These are phyloP conservation scores for Pollachius pollachius DNA, from an alignment of 2,113 vertebrate species.

Conservation along the genomic window DNA sequence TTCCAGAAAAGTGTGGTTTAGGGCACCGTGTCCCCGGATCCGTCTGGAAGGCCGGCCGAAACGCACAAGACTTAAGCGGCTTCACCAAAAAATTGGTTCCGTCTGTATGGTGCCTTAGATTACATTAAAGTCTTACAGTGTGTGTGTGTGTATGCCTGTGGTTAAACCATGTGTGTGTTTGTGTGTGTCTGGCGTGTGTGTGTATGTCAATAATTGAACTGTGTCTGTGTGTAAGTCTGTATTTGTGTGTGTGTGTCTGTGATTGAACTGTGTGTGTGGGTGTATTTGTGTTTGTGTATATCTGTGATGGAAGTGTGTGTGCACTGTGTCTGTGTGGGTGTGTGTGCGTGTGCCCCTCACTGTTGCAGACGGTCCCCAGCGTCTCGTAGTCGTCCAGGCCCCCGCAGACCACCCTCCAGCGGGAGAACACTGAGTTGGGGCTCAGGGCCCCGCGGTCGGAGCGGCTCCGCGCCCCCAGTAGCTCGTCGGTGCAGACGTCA, in stretches of 20 bases:
- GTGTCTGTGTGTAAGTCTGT: constrained; percentile 10
- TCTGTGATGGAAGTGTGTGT: background rate
- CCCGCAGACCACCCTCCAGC: constrained; percentile 90
- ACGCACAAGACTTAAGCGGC: too few species aligned
- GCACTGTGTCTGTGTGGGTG: background rate
- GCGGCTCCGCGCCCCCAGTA: constrained; percentile 88
- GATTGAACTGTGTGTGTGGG: background rate
- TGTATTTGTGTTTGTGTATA: constrained; percentile 6
- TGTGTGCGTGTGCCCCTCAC: constrained; percentile 70
- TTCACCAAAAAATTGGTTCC: too few species aligned
- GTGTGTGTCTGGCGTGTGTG: background rate
- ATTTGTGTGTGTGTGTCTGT: background rate
- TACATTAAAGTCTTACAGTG: too few species aligned
- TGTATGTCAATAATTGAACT: background rate
- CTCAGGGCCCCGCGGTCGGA: constrained; percentile 84
- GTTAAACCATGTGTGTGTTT: background rate
- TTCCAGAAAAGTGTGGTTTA: too few species aligned
- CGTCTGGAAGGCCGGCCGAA: too few species aligned
- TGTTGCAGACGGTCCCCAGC: constrained; percentile 92
- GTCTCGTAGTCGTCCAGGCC: constrained; percentile 89
- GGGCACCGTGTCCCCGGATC: too few species aligned
- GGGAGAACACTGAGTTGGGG: constrained; percentile 88
- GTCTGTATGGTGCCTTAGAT: too few species aligned
- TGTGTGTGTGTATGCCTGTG: too few species aligned
- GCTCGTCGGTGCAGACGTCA: constrained; percentile 90